Evolutionary conservation across 2,797 vertebrate genomes (phyloP).

Genomic region (Nannoperca obscura): DNA sequence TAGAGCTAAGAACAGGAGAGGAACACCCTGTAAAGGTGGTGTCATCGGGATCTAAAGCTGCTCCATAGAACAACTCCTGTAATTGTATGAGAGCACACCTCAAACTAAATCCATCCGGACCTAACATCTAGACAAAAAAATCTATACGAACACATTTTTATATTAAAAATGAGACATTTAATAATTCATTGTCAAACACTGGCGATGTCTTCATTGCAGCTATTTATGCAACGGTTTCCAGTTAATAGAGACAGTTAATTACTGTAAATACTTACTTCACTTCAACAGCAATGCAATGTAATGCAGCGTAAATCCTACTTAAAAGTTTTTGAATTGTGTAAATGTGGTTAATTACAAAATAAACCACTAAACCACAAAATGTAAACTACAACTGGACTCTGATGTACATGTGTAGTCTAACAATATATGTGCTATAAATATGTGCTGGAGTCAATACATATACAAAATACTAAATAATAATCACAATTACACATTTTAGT

Average conservation of each 20-base stretch:
- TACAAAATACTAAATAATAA: background rate
- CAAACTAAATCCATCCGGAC: background rate
- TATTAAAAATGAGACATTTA: background rate
- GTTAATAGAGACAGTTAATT: background rate
- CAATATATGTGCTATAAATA: background rate
- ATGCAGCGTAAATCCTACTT: background rate
- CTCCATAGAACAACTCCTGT: background rate
- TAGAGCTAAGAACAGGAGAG: background rate
- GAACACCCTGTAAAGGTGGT: background rate
- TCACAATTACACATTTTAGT: background rate
- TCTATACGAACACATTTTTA: background rate
- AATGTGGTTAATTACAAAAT: background rate
- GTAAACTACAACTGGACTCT: background rate
- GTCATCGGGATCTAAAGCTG: background rate
- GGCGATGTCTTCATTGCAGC: background rate
- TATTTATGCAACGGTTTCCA: background rate
- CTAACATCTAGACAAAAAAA: background rate
- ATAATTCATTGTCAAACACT: conserved; percentile 11
- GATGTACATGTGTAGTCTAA: background rate
- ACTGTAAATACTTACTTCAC: background rate
- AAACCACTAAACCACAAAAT: background rate
- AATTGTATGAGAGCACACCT: background rate
- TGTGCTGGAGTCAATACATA: background rate
- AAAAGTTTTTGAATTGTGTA: background rate
- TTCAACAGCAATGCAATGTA: background rate